Percentiles rank a stretch among this genome's conserved stretches.
These are phyloP conservation scores for Carterocephalus palaemon DNA, from an alignment of 2,888 invertebrate species.

Conservation along the genomic window DNA sequence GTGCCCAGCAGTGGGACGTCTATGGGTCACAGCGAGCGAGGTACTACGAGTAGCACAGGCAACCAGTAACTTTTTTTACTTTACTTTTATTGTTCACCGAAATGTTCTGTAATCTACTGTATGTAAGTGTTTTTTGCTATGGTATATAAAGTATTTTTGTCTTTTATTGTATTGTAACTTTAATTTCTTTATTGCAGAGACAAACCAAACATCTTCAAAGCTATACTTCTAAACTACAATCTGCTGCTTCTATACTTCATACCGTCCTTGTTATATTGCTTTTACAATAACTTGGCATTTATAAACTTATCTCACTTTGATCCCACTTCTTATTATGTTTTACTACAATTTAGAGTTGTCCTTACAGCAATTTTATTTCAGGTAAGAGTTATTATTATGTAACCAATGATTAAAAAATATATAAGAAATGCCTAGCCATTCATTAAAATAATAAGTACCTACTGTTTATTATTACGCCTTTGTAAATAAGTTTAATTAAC, in stretches of 20 bases:
- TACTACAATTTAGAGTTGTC: conserved; percentile 94
- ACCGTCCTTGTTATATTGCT: conserved; percentile 93
- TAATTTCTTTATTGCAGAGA: conserved; percentile 79
- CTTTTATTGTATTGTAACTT: not conserved
- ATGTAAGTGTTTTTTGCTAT: too few relatives aligned
- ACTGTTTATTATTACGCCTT: conserved; percentile 7
- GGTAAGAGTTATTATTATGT: conserved; percentile 69
- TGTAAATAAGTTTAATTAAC: conserved; percentile 5
- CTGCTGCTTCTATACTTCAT: conserved; percentile 90
- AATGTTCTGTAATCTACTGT: not conserved
- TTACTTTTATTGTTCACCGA: conserved; percentile 3
- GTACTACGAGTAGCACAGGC: too few relatives aligned
- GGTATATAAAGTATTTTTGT: too few relatives aligned
- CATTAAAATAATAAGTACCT: too few relatives aligned
- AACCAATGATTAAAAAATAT: not conserved
- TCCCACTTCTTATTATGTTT: conserved; percentile 94
- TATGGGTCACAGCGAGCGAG: too few relatives aligned
- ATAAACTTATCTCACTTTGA: conserved; percentile 94
- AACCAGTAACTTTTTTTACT: too few relatives aligned
- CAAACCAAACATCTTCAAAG: conserved; percentile 75
- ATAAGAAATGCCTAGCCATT: too few relatives aligned
- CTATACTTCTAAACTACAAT: conserved; percentile 79
- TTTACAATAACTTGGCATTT: conserved; percentile 96
- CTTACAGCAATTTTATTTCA: conserved; percentile 95
- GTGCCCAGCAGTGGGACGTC: too few relatives aligned